Base-by-base conservation (phyloP, 2,797 vertebrate species). In the Micrastur ruficollis region DNA sequence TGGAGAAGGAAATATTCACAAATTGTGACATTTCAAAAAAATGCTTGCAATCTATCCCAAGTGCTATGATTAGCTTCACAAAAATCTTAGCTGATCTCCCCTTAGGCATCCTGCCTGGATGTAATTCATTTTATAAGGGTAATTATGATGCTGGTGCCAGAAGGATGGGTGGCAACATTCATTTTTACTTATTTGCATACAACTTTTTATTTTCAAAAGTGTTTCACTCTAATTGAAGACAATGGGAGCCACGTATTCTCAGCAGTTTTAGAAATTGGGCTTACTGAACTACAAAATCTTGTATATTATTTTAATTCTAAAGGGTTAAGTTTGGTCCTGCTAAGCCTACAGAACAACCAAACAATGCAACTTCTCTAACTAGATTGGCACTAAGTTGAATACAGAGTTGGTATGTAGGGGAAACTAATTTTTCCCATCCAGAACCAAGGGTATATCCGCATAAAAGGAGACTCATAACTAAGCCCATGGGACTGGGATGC, bases 181-280 rank as follows among this genome's bases (percentile, higher is more conserved):
- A 14, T 93, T 89, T 91, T 89, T 65, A 52, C 71, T 85, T 85
- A 86, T 94, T 95, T 96, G 89, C 95, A 81, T 96, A 46, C 44
- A 85, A 87, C 17, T 46, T 89, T 50, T 94, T 91, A 59, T 87
- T 94, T 95, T 82, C 29, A 66, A 36, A 85, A 85, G 20, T 53
- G n/a, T 23, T 92, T 74, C 23, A 12, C 34, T 78, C 29, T 95
- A 93, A 95, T 47, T 96, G 79, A 92, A 92, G 92, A 49, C 2
- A 29, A 89, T 65, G 56, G 29, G 26, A 85, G 29, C 7, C 75
- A 63, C 15, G 61, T 66, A 94, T 74, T 94, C 89, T 88, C 89
- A 91, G 79, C 49, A 82, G 67, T 92, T 95, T 85, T 76, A 50
- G 40, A 93, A 95, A 85, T 2, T 44, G 0, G 7, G 6, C 16